phyloP scores from a whole-genome alignment of 1,140 invertebrate genomes.

The Polypedilum pembai region DNA sequence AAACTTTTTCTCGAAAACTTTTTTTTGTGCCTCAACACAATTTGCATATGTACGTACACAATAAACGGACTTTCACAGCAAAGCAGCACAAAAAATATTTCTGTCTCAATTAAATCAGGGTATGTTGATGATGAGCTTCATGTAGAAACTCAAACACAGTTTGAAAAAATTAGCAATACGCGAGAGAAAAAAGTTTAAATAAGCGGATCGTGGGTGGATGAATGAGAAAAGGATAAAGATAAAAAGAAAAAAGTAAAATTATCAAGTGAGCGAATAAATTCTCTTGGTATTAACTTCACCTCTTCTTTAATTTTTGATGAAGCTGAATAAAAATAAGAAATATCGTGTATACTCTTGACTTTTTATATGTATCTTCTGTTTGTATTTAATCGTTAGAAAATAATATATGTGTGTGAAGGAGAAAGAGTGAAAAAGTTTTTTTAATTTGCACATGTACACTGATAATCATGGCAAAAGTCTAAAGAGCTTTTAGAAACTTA shows the following conservation, averaged over 20 bases:
- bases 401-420: neutral
- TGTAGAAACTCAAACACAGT: neutral
- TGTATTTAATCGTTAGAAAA: conserved; percentile 13
- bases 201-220: neutral
- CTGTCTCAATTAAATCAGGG: conserved; percentile 8
- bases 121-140: neutral
- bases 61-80: neutral
- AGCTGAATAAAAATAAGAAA: conserved; percentile 1
- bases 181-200: neutral
- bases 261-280: neutral
- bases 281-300: conserved; percentile 11
- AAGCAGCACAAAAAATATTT: neutral
- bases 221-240: neutral
- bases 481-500: conserved; percentile 18
- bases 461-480: conserved; percentile 9
- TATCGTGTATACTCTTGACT: neutral
- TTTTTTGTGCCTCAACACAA: neutral
- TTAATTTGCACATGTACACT: conserved; percentile 17
- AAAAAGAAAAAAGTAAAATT: neutral
- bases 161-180: neutral
- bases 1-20: no score
- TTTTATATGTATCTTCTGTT: neutral
- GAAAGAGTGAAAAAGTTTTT: neutral
- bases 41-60: neutral
- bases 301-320: neutral